Evolutionary conservation across 2,113 vertebrate species (phyloP).

Genomic region (Lasiurus borealis): DNA sequence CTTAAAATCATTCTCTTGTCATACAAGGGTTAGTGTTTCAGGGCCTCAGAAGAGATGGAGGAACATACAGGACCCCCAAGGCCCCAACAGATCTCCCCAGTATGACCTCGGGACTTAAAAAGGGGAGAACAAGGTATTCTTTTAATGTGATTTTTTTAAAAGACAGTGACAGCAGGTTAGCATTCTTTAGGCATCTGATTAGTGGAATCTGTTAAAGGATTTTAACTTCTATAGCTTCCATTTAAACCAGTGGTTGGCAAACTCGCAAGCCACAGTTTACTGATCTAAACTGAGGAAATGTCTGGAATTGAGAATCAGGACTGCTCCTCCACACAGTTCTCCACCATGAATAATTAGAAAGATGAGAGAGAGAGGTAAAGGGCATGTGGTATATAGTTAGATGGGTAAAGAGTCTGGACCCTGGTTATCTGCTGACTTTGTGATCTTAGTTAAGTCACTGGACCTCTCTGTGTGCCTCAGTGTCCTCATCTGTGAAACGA

Average conservation of each 20-base stretch:
- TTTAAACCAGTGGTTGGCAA: neutral
- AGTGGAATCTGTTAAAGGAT: constrained; percentile 6
- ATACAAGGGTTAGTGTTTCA: neutral
- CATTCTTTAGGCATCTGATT: neutral
- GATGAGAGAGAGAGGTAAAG: neutral
- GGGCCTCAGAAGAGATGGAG: neutral
- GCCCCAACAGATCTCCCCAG: neutral
- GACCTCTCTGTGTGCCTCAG: neutral
- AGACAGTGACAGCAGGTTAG: neutral
- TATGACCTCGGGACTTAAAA: neutral
- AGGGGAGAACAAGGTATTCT: neutral
- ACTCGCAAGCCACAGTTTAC: too few species aligned
- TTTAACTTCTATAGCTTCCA: neutral
- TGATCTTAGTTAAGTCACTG: neutral
- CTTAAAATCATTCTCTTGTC: neutral
- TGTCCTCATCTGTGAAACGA: neutral
- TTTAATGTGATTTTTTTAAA: neutral
- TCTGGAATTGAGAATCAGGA: constrained; percentile 34
- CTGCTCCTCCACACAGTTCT: neutral
- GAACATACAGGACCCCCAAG: neutral
- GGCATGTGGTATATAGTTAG: neutral
- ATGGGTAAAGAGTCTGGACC: neutral
- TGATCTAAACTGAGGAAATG: constrained; percentile 45
- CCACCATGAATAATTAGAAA: neutral
- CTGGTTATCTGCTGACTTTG: neutral